These are phyloP conservation scores for Arion vulgaris DNA, from an alignment of 1,140 invertebrate genomes.

Conservation along the genomic window DNA sequence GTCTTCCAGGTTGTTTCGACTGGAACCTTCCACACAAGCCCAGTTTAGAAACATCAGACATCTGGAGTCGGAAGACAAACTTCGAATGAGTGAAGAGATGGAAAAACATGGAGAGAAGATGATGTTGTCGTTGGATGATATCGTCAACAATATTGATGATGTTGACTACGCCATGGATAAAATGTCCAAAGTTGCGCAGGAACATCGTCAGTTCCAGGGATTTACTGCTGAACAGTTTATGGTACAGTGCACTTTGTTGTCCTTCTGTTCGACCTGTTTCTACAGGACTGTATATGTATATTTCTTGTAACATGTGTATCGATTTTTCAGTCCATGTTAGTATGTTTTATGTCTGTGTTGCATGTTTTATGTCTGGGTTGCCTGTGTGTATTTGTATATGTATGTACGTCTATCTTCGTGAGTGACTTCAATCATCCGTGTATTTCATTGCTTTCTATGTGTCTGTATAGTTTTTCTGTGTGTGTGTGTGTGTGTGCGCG, in stretches of 20 bases:
- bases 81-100: slow-evolving; percentile 60
- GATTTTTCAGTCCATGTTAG: background rate
- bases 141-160: slow-evolving; percentile 65
- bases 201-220: slow-evolving; percentile 53
- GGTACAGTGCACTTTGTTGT: slow-evolving; percentile 47
- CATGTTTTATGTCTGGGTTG: background rate
- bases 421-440: too few relatives aligned
- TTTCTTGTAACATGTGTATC: background rate
- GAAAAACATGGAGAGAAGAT: slow-evolving; percentile 63
- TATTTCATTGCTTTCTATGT: too few relatives aligned
- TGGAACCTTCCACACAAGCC: slow-evolving; percentile 47
- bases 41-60: slow-evolving; percentile 58
- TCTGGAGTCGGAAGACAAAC: slow-evolving; percentile 56
- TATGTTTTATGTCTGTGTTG: too few relatives aligned
- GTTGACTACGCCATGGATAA: slow-evolving; percentile 61
- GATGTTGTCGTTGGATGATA: slow-evolving; percentile 64
- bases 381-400: background rate
- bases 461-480: too few relatives aligned
- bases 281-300: background rate
- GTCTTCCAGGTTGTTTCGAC: slow-evolving; percentile 60
- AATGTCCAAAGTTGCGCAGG: slow-evolving; percentile 52
- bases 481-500: too few relatives aligned
- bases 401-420: slow-evolving; percentile 8
- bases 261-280: background rate
- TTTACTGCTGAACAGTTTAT: slow-evolving; percentile 59